These are phyloP conservation scores for Echiichthys vipera DNA, from an alignment of 2,797 vertebrate species.

Conservation along the genomic window DNA sequence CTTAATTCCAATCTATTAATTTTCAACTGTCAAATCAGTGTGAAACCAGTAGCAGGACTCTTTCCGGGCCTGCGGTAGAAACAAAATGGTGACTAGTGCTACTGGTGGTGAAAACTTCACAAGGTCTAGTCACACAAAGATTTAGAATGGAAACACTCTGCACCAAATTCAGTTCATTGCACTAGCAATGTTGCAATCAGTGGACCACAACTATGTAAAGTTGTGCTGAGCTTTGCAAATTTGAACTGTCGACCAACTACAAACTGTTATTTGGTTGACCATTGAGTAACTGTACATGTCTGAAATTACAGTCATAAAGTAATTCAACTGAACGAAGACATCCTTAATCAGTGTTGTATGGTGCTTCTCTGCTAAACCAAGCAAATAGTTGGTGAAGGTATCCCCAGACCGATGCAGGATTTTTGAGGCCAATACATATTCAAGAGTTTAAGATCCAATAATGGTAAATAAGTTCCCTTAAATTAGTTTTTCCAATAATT, in stretches of 20 bases:
- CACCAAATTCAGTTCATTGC: not conserved
- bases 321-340: not conserved
- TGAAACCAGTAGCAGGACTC: not conserved
- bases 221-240: not conserved
- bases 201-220: not conserved
- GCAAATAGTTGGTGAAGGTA: not conserved
- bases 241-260: no score
- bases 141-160: not conserved
- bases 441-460: not conserved
- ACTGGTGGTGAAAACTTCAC: not conserved
- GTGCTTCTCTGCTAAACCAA: not conserved
- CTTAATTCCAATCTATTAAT: no score
- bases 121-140: not conserved
- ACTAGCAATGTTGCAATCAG: not conserved
- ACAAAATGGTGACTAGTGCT: not conserved
- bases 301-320: not conserved
- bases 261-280: no score
- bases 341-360: not conserved
- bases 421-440: not conserved
- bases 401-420: not conserved
- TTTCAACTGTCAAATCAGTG: not conserved
- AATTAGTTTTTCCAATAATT: not conserved
- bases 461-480: not conserved
- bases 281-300: not conserved
- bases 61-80: not conserved